Evolutionary conservation across 2,888 invertebrate genomes (phyloP), one percentile per base, ranked within the genome.

Genomic region (Platerodrilus igneus): DNA sequence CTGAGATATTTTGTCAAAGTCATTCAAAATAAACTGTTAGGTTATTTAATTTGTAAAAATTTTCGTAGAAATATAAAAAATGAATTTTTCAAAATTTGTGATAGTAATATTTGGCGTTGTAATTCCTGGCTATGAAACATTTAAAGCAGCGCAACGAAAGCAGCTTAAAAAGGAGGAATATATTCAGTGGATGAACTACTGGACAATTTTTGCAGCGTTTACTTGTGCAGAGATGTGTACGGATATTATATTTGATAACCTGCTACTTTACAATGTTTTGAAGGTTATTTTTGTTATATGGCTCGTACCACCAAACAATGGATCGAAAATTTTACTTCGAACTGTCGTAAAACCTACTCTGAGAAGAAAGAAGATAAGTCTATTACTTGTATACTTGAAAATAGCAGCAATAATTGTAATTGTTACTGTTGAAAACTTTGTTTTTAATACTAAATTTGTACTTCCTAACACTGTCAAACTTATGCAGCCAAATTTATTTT

Each of bases 161-260:
- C 20, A 35, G 5, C 4, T 16, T 6, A 20, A 21, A 8, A 19
- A 14, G 7, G 15, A 35, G 3, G 10, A n/a, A n/a, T n/a, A n/a
- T n/a, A n/a, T 9, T 1, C 27, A 35, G n/a, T 35, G 35, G 35
- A 19, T 28, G 16, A 35, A 7, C 3, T 35, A 35, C 17, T 35
- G 35, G 27, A n/a, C 28, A 7, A 14, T 5, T 1, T 35, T 35
- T 10, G 35, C 28, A 3, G 11, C 6, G 3, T 35, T 35, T 16
- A 15, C 14, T 3, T 13, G 7, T 3, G 20, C 1, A 4, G 27
- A 35, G 21, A 5, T 4, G 9, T 10, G 20, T 8, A 19, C 5
- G 3, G 35, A 28, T 18, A 16, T 10, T 7, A 1, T 35, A 19
- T 16, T 35, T 2, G n/a, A n/a, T 16, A 28, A 28, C 27, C 11